Evolutionary conservation across 2,113 vertebrate genomes (phyloP).

Genomic region (Cromileptes altivelis): DNA sequence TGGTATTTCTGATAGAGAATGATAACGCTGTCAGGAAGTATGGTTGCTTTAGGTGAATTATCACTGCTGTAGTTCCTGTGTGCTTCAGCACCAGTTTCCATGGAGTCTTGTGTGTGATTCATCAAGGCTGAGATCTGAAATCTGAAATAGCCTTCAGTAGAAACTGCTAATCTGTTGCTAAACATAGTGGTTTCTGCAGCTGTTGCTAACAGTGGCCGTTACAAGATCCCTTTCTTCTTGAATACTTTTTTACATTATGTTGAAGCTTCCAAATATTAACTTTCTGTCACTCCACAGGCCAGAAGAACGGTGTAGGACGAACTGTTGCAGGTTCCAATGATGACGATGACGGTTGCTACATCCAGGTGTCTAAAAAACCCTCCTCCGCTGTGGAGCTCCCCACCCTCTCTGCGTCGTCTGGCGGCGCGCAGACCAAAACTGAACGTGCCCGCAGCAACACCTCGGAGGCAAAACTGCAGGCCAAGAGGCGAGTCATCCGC

Average conservation of each 20-base stretch:
- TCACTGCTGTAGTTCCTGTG: neutral
- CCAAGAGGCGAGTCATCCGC: constrained; percentile 93
- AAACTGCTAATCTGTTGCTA: neutral
- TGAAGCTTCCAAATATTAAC: neutral
- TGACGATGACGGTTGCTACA: constrained; percentile 91
- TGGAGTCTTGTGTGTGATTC: constrained; percentile 55
- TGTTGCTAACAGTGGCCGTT: neutral
- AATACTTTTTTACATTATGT: neutral
- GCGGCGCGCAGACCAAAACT: constrained; percentile 25
- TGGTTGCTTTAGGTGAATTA: constrained; percentile 1
- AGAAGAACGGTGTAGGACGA: constrained; percentile 65
- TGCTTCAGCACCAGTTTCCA: constrained; percentile 54
- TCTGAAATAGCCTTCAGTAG: constrained; percentile 48
- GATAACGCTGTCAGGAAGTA: neutral
- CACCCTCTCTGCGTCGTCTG: constrained; percentile 71
- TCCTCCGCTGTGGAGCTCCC: constrained; percentile 86
- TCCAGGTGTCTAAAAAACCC: constrained; percentile 87
- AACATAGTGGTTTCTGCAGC: neutral
- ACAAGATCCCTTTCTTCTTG: neutral
- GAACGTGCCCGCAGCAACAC: constrained; percentile 85
- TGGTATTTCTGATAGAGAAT: constrained; percentile 2
- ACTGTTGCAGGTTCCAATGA: constrained; percentile 44
- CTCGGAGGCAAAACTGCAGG: constrained; percentile 90
- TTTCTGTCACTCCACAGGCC: constrained; percentile 65
- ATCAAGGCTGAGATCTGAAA: constrained; percentile 50